Base-by-base conservation (phyloP, 2,888 invertebrate species). In the Brachypalpus laphriformis region DNA sequence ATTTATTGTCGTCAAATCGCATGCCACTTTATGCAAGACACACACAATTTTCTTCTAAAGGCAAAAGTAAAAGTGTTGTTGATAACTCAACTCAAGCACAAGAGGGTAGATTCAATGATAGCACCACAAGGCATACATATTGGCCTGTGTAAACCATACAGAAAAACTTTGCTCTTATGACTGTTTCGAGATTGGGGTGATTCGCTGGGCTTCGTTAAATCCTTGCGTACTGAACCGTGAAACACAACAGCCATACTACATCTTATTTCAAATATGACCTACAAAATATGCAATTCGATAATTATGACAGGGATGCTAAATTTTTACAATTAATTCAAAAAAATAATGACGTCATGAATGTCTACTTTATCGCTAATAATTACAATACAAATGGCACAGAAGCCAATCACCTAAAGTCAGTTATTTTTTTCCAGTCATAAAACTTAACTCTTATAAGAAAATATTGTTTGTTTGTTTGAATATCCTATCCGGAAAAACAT, bases 401-500 rank as follows among this genome's bases (percentile, higher is more conserved):
- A 31, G 14, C 37, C 37, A 66, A 51, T 37, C 20, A 45, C 9
- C 56, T 31, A 51, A 42, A 31, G 65, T 63, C 16, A 49, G 14
- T 68, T 8, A 63, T n/a, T 61, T n/a, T 42, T 61, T n/a, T 37
- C 16, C 14, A 45, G 11, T 63, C 34, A n/a, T 9, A 56, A 45
- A 54, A 74, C 31, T 70, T 63, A 70, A 63, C 56, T 56, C 14
- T 47, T 59, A 45, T 16, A 31, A 49, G 22, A 61, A 68, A 51
- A 20, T 40, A 47, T 8, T 34, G 51, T 37, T 31, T 51, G 51
- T 59, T 74, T 68, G 51, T 66, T 76, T 66, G 65, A 75, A 70
- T 66, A 75, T 20, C 31, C 40, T 22, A 51, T 31, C 37, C 18
- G 47, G 72, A 81, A 86, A 88, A 88, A 89, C 88, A 90, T 91